phyloP scores from a whole-genome alignment of 2,113 vertebrate species.

The Ictidomys tridecemlineatus region DNA sequence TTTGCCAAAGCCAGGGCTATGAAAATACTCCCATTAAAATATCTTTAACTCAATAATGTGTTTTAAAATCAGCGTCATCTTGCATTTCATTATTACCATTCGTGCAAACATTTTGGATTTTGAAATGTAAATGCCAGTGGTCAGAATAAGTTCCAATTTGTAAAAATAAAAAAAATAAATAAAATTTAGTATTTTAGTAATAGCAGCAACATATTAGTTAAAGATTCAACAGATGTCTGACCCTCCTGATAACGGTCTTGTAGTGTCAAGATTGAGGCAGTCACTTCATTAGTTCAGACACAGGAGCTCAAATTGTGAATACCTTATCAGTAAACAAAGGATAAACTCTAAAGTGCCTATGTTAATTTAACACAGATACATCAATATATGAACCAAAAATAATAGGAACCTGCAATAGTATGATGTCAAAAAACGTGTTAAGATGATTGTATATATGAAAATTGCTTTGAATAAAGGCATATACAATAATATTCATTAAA shows the following conservation, averaged over 20 bases:
- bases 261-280: not conserved
- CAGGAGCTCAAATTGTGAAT: not conserved
- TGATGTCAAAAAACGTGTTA: not conserved
- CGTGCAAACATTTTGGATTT: not conserved
- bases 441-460: not conserved
- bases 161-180: not conserved
- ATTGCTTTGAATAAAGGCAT: not conserved
- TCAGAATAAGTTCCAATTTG: not conserved
- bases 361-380: not conserved
- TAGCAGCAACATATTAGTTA: not conserved
- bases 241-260: not conserved
- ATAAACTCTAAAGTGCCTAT: not conserved
- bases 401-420: not conserved
- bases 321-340: not conserved
- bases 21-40: slow-evolving; percentile 26
- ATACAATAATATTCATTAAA: not conserved
- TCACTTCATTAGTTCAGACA: slow-evolving; percentile 10
- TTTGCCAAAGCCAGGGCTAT: not conserved
- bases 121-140: not conserved
- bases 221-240: not conserved
- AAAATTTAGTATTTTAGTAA: not conserved
- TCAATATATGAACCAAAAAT: not conserved
- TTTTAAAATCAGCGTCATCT: not conserved
- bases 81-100: not conserved
- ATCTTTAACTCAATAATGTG: not conserved